Base-by-base conservation (phyloP, 30 jellyfish, hydroid and myxozoan species). In the Mastigias papua region DNA sequence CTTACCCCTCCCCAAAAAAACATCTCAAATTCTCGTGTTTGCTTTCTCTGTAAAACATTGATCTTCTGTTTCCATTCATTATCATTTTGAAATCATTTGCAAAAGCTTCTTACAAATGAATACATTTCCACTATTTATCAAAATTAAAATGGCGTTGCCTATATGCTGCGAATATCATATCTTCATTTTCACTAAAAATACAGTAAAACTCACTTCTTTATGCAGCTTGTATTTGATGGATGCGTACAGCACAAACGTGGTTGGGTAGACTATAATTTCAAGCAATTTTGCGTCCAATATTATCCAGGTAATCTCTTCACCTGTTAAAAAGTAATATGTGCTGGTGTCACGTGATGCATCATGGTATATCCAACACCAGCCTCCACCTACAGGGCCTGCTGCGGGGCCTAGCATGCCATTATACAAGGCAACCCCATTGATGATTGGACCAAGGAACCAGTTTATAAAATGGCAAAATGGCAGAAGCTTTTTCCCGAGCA, bases 321-420 rank as follows among this genome's bases (percentile, higher is more conserved):
- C 30, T 32, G 48, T 32, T 4, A 28, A 35, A 32, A 22, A 1
- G 26, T 8, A 63, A 7, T n/a, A 1, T 1, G 21, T 27, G 42
- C 8, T 17, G 7, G 74, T 63, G 42, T 63, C 74, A 2, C 2
- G 60, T 65, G 31, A 29, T 21, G 27, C 33, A 26, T 57, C 48
- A 15, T 42, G 84, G 23, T 81, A 60, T 19, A 96, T 96, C 99
- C 99, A 96, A 63, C 99, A 96, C 99, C 99, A 96, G 6, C 99
- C 99, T 0, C 97, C 95, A 30, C 98, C 76, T 13, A 85, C 51
- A n/a, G 82, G 89, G 64, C 70, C 95, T 1, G 91, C 93, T 37
- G 94, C 61, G 75, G 46, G 67, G 1, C 98, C 99, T 64, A 96
- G 87, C 81, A 34, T 81, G 27, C 32, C 30, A 10, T 33, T 37